These are phyloP conservation scores for Limnephilus marmoratus DNA, from an alignment of 2,888 invertebrate genomes.

Conservation along the genomic window DNA sequence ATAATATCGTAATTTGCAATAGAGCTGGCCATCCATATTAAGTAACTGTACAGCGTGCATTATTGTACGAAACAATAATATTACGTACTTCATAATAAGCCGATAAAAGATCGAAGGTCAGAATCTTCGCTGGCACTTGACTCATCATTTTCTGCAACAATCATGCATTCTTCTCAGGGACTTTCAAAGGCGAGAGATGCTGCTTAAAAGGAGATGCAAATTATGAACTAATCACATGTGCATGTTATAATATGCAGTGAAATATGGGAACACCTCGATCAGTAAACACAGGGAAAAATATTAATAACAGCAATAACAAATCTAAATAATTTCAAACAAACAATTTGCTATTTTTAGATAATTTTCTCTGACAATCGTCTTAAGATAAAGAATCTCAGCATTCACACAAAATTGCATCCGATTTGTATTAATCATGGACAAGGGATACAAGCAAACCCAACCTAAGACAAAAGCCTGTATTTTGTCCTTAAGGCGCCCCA, in stretches of 20 bases:
- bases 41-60: conserved; percentile 26
- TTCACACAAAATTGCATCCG: no score
- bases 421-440: no score
- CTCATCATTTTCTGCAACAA: not conserved
- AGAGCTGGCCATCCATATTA: not conserved
- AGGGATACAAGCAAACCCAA: no score
- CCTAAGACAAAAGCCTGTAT: no score
- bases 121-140: not conserved
- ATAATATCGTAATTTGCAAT: conserved; percentile 18
- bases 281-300: not conserved
- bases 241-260: not conserved
- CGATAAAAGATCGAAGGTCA: conserved; percentile 44
- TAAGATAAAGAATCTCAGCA: no score
- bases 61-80: conserved; percentile 41
- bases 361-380: no score
- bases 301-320: not conserved
- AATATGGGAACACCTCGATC: not conserved
- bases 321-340: not conserved
- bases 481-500: no score
- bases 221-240: not conserved
- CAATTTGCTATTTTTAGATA: no score
- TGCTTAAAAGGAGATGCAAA: not conserved
- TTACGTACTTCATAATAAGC: conserved; percentile 32
- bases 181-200: not conserved
- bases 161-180: conserved; percentile 11